These are phyloP conservation scores for Biston betularia DNA, from an alignment of 2,888 invertebrate species.

Conservation along the genomic window DNA sequence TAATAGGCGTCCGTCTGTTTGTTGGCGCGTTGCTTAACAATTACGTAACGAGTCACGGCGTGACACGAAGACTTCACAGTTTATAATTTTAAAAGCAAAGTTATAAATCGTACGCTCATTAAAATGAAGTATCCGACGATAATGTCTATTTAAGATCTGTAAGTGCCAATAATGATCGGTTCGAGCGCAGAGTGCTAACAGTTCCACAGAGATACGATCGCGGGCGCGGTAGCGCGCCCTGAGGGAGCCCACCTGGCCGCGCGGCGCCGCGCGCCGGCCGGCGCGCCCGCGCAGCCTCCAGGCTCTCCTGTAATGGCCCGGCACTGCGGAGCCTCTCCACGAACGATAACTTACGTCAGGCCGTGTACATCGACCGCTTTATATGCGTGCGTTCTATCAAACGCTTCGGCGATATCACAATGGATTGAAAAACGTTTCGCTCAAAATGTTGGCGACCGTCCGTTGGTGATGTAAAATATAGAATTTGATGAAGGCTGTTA, in stretches of 20 bases:
- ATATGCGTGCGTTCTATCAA: background rate
- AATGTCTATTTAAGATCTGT: conserved; percentile 45
- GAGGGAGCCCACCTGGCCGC: conserved; percentile 58
- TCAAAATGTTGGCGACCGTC: conserved; percentile 8
- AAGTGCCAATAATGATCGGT: conserved; percentile 54
- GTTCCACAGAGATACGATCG: conserved; percentile 59
- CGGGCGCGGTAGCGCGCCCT: conserved; percentile 70
- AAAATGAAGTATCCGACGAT: conserved; percentile 22
- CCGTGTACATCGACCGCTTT: conserved; percentile 49
- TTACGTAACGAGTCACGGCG: background rate
- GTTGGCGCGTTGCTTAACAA: conserved; percentile 4
- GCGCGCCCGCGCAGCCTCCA: conserved; percentile 51
- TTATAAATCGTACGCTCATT: conserved; percentile 31
- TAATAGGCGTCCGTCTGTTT: conserved; percentile 11
- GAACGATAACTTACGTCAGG: conserved; percentile 1
- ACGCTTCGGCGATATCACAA: conserved; percentile 40
- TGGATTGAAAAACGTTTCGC: conserved; percentile 44
- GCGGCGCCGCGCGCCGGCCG: conserved; percentile 28
- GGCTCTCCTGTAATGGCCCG: conserved; percentile 64
- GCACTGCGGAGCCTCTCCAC: conserved; percentile 37
- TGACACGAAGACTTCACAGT: conserved; percentile 12
- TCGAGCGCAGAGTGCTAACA: conserved; percentile 53
- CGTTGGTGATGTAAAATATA: conserved; percentile 58
- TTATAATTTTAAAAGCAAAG: conserved; percentile 11
- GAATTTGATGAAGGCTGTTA: conserved; percentile 76